Evolutionary conservation across 2,888 invertebrate genomes (phyloP).

Genomic region (Watsonalla binaria): DNA sequence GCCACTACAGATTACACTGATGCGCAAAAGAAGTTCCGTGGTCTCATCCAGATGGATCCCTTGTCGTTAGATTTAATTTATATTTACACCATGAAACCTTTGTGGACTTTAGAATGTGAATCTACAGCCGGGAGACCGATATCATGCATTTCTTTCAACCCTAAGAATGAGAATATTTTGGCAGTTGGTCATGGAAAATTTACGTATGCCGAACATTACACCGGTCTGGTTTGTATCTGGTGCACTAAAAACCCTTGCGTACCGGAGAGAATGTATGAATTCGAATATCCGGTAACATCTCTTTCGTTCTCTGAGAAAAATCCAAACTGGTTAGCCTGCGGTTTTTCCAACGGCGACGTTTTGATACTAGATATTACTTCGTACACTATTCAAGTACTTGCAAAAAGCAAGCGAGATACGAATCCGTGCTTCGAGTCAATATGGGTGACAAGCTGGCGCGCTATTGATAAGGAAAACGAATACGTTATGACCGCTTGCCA

Average conservation of each 20-base stretch:
- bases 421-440: constrained; percentile 83
- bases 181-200: constrained; percentile 87
- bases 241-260: constrained; percentile 88
- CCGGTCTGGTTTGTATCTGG: constrained; percentile 86
- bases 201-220: constrained; percentile 73
- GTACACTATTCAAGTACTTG: constrained; percentile 69
- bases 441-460: constrained; percentile 82
- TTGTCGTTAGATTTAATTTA: constrained; percentile 81
- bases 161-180: constrained; percentile 82
- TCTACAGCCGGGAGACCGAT: constrained; percentile 78
- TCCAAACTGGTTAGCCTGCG: constrained; percentile 86
- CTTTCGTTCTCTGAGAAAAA: constrained; percentile 83
- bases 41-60: constrained; percentile 80
- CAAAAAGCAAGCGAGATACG: constrained; percentile 74
- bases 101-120: constrained; percentile 82
- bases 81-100: constrained; percentile 80
- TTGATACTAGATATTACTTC: constrained; percentile 84
- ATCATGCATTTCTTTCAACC: constrained; percentile 82
- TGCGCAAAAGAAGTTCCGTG: constrained; percentile 85
- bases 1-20: constrained; percentile 82
- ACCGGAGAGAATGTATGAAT: constrained; percentile 84
- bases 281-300: constrained; percentile 81
- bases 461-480: constrained; percentile 56
- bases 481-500: constrained; percentile 80
- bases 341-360: constrained; percentile 85